Base-by-base conservation (phyloP, 2,113 vertebrate genomes). In the Eira barbara region DNA sequence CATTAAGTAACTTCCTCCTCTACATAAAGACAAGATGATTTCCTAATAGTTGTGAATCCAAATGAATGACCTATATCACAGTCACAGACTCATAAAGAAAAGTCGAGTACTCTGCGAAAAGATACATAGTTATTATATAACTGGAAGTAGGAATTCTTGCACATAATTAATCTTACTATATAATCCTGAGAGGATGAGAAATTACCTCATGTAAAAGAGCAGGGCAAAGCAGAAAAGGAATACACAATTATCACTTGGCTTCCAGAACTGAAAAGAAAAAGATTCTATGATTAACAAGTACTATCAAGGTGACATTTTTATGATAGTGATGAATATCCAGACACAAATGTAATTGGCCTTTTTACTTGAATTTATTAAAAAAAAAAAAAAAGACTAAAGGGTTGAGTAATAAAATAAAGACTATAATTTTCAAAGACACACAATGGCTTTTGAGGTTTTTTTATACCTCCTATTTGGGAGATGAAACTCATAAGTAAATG, bases 221-320 rank as follows among this genome's bases (percentile, higher is more conserved):
- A 87, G 57, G 84, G 84, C 36, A 94, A 94, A 90, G 69, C 21
- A 97, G 67, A 74, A 86, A 86, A 80, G 2, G 13, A 0, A 34
- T 55, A 73, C 23, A 80, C 15, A 94, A 93, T 90, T 93, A 80
- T 80, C 80, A 81, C 25, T 90, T 90, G 42, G 21, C 47, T 78
- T 93, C 6, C 69, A 86, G 27, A 96, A 78, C 15, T 42, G 93
- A 92, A 89, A 79, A 61, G 67, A 61, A 96, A 92, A 69, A 79
- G 27, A 34, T 11, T n/a, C 6, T n/a, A 67, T 94, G 71, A 96
- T 96, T 97, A 96, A 91, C 57, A 96, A 91, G 76, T 67, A 63
- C 8, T n/a, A 96, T 92, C 57, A 80, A 87, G 23, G 25, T 96
- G 93, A 95, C 42, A 93, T 94, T 94, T 96, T 95, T 52, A 81